Evolutionary conservation across 2,797 vertebrate species (phyloP).

Genomic region (Sandelia bainsii): DNA sequence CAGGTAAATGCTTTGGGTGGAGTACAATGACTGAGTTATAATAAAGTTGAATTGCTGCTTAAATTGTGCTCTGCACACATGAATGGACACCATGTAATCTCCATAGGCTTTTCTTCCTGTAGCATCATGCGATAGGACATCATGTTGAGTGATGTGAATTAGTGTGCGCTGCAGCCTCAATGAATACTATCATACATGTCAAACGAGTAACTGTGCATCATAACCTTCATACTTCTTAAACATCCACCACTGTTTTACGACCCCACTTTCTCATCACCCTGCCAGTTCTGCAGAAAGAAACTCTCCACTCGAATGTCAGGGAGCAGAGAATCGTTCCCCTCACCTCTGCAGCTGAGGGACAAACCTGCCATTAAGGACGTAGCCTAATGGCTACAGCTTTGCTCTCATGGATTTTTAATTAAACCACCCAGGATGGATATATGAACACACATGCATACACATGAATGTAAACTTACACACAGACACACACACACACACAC

Average conservation of each 20-base stretch:
- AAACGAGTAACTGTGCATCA: conserved; percentile 26
- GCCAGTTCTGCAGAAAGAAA: conserved; percentile 6
- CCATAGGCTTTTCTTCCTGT: neutral
- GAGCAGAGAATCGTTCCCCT: conserved; percentile 17
- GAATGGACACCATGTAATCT: neutral
- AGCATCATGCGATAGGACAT: neutral
- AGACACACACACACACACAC: conserved; percentile 16
- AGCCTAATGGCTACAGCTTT: conserved; percentile 66
- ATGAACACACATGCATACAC: conserved; percentile 23
- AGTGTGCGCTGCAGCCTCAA: conserved; percentile 9
- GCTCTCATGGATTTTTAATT: conserved; percentile 71
- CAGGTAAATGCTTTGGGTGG: neutral
- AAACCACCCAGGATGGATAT: conserved; percentile 49
- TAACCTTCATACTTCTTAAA: conserved; percentile 32
- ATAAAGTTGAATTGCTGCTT: neutral
- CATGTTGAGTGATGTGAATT: conserved; percentile 20
- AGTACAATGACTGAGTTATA: neutral
- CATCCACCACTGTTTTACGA: conserved; percentile 16
- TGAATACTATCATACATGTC: conserved; percentile 13
- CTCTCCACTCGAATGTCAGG: conserved; percentile 30
- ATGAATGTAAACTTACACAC: conserved; percentile 1
- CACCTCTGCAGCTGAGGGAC: conserved; percentile 38
- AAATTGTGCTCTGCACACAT: neutral
- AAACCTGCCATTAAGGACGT: neutral
- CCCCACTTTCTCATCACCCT: conserved; percentile 30